phyloP scores from a whole-genome alignment of 2,797 vertebrate species.

The Karalla daura region DNA sequence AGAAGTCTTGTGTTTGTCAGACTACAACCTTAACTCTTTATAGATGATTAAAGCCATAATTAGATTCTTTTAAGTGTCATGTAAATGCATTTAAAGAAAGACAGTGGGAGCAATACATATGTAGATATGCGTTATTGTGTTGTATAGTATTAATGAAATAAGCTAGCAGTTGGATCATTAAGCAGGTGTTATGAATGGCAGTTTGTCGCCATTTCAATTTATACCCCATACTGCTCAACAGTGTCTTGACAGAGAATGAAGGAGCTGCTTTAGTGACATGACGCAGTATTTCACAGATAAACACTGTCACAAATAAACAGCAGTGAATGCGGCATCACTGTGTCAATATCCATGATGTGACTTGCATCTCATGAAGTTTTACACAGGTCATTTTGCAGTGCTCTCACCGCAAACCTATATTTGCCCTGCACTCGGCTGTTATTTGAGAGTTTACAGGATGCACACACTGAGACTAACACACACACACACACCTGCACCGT shows the following conservation, averaged over 20 bases:
- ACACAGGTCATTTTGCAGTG: background rate
- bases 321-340: background rate
- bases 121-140: too few species aligned
- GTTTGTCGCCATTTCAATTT: background rate
- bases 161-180: too few species aligned
- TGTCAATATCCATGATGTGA: background rate
- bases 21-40: too few species aligned
- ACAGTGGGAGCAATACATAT: too few species aligned
- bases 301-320: background rate
- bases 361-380: background rate
- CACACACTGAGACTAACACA: too few species aligned
- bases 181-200: too few species aligned
- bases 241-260: background rate
- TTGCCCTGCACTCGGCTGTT: background rate
- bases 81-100: too few species aligned
- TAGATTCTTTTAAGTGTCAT: too few species aligned
- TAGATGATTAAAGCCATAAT: too few species aligned
- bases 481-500: background rate
- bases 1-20: too few species aligned
- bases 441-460: constrained; percentile 20
- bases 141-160: too few species aligned
- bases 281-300: background rate
- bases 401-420: background rate
- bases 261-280: too few species aligned
- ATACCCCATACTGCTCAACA: background rate